Conservation (phyloP, 1,140 invertebrate genomes). For the Saccostrea cuccullata region DNA sequence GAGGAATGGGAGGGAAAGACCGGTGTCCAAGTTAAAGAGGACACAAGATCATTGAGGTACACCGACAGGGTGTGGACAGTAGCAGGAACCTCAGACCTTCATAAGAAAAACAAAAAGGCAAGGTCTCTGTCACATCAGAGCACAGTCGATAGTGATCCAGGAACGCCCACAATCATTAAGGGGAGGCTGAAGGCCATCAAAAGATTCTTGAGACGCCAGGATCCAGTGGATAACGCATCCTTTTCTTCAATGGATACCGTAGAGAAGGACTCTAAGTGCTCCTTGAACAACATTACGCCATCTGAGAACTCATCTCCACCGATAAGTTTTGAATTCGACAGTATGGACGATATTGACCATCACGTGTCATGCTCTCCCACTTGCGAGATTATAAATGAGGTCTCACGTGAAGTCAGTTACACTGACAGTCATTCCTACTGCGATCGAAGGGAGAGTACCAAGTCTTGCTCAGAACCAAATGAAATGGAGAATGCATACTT, state of each 20-base stretch:
- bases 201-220: constrained; percentile 53
- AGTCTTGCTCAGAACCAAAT: constrained; percentile 17
- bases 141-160: constrained; percentile 55
- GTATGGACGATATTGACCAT: constrained; percentile 18
- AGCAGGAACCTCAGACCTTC: constrained; percentile 37
- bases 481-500: neutral
- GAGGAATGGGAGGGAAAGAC: constrained; percentile 56
- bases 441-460: constrained; percentile 16
- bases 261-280: constrained; percentile 50
- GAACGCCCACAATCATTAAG: constrained; percentile 34
- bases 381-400: constrained; percentile 38
- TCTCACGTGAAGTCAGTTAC: constrained; percentile 26
- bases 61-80: constrained; percentile 43
- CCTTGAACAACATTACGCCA: constrained; percentile 35
- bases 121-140: constrained; percentile 41
- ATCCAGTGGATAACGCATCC: constrained; percentile 46
- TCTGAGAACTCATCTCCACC: constrained; percentile 37
- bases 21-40: constrained; percentile 49
- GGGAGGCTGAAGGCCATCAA: constrained; percentile 51
- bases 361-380: constrained; percentile 4
- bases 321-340: constrained; percentile 37
- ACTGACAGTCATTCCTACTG: constrained; percentile 24
- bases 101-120: constrained; percentile 50
- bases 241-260: constrained; percentile 54
- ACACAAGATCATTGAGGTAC: constrained; percentile 51